Evolutionary conservation across 2,797 vertebrate genomes (phyloP), one percentile per base, ranked within the genome.

Genomic region (Ambastaia sidthimunki): DNA sequence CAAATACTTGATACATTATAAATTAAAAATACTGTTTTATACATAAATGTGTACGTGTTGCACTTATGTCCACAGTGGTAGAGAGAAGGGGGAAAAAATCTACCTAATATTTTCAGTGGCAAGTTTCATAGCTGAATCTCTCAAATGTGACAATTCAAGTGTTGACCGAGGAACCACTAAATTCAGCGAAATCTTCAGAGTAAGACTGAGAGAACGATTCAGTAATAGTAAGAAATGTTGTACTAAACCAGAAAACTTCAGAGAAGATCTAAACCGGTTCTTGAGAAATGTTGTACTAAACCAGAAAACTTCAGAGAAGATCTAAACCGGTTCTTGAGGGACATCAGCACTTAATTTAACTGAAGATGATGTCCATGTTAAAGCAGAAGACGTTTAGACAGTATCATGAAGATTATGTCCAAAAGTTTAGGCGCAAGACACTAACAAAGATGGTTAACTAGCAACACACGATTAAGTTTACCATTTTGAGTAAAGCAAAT

Each of bases 1-100:
- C 94, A 94, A 95, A 96, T 93, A 96, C 93, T 93, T 91, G 86
- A 91, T 92, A 93, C 93, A 95, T 94, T 95, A 97, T 96, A 97
- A 98, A 96, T 97, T 96, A 96, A 91, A 95, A 98, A 97, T 96
- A 98, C 96, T 96, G 96, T 93, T 95, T 93, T 93, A 94, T 94
- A 96, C 94, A 96, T 95, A 93, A 92, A 91, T 88, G 93, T 88
- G 59, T 81, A 92, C 90, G 93, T 92, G 94, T 95, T 95, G 94
- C 93, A 90, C 93, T 90, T 91, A 85, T 91, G 90, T 94, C 91
- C 90, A 89, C 82, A 90, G 91, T 87, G 93, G 91, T 87, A 89
- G 91, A 92, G 92, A 48, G 69, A 25, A 60, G 62, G 37, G 18
- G 37, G 37, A 41, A 41, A n/a, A 60, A 47, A 3, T 63, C 62